Base-by-base conservation (phyloP, 2,888 invertebrate genomes). In the Atherix ibis region DNA sequence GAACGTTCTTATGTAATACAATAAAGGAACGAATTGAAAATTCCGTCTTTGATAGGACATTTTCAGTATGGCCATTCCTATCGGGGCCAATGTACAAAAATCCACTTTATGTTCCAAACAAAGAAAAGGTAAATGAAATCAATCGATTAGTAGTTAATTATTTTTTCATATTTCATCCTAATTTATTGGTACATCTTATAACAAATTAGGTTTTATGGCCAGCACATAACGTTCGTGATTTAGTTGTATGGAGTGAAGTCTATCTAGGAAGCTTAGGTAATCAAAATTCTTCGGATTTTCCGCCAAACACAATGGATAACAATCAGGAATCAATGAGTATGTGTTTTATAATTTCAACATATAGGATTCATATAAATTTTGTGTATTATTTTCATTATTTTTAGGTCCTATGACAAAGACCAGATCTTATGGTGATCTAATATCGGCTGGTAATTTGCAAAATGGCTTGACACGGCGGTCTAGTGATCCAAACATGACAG, bases 1-100 rank as follows among this genome's bases (percentile, higher is more conserved):
- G 95, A 46, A 94, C 92, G 47, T 97, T 97, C 68, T 70, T 95
- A 45, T 91, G 87, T 64, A 94, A 95, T 69, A 73, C 78, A 26
- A 64, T 71, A 33, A 74, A 76, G 47, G 84, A 85, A 60, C 72
- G 87, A 25, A 56, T 62, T 32, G 70, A 70, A 37, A 62, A 70
- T 42, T 70, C 76, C 35, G 71, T 76, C 39, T 62, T 65, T 32
- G 77, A 76, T 41, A 67, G 71, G 44, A 75, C 80, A 4, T 82
- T 83, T 54, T 82, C 84, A 13, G 82, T 92, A 35, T 95, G 94
- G 94, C 75, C 76, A 38, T 78, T 91, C 56, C 67, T 94, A 42
- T 73, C 73, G 39, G 73, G 76, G 38, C 70, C 74, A 22, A 74
- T 76, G 46, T 92, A 89, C 61, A 68, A 74, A 48, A 94, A 94